Conservation (phyloP, 1,140 invertebrate species). For the Drosophila littoralis region DNA sequence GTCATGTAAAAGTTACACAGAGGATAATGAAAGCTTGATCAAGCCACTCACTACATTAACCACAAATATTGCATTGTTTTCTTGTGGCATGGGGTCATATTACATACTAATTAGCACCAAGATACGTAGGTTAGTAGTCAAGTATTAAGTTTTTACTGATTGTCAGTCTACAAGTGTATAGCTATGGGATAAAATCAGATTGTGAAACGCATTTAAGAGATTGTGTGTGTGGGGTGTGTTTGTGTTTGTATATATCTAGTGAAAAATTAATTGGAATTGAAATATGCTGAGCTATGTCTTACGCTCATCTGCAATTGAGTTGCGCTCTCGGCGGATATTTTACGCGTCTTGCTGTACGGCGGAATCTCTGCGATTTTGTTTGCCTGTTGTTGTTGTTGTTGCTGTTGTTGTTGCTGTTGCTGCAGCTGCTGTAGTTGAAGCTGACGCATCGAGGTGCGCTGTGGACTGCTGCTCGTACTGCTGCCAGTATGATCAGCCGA, state of each 20-base stretch:
- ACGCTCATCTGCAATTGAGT: conserved; percentile 77
- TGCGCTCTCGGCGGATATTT: conserved; percentile 85
- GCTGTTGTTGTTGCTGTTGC: conserved; percentile 36
- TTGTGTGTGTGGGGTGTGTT: conserved; percentile 7
- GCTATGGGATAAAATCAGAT: not conserved
- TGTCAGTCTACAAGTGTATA: not conserved
- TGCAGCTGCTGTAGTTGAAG: conserved; percentile 58
- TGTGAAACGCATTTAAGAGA: conserved; percentile 3
- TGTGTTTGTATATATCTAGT: conserved; percentile 9
- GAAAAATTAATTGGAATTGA: not conserved
- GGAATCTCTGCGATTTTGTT: conserved; percentile 85
- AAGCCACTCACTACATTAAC: too few relatives aligned
- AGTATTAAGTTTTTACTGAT: not conserved
- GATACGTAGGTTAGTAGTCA: not conserved
- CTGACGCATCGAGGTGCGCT: conserved; percentile 58
- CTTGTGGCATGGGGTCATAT: not conserved
- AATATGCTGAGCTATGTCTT: conserved; percentile 46
- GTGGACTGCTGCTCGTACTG: conserved; percentile 78
- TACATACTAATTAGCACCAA: not conserved
- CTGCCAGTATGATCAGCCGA: conserved; percentile 74
- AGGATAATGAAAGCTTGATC: too few relatives aligned
- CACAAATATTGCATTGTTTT: too few relatives aligned
- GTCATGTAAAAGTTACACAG: too few relatives aligned
- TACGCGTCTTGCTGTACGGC: conserved; percentile 85
- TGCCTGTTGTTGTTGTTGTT: conserved; percentile 43